Percentiles rank a stretch among this genome's conserved stretches.
These are phyloP conservation scores for Pelodiscus sinensis DNA, from an alignment of 2,113 vertebrate species.

Conservation along the genomic window DNA sequence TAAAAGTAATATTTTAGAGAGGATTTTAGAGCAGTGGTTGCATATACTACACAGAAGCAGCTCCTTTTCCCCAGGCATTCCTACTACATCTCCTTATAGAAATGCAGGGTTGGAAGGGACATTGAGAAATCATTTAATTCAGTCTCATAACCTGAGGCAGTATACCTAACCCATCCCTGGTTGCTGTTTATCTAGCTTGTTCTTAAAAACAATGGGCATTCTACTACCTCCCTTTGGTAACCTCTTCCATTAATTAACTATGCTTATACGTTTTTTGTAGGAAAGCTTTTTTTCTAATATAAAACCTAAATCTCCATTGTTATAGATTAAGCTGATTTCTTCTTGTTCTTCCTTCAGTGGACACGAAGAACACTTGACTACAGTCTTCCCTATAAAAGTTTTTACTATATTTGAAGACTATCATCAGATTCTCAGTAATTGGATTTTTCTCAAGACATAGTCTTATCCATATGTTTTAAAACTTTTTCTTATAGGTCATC, in stretches of 20 bases:
- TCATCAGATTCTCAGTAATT: not conserved
- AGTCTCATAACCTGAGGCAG: not conserved
- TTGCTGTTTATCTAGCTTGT: no score
- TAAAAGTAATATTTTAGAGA: not conserved
- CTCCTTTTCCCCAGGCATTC: not conserved
- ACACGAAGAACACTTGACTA: not conserved
- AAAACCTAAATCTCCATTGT: not conserved
- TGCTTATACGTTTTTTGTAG: not conserved
- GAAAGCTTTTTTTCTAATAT: not conserved
- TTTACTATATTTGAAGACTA: not conserved
- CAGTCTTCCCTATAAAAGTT: not conserved
- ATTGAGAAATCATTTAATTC: not conserved
- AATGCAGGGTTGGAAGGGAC: not conserved
- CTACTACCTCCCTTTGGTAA: not conserved
- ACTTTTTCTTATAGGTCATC: not conserved
- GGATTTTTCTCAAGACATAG: not conserved
- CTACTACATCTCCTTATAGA: not conserved
- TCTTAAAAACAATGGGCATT: not conserved
- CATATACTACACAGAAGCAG: not conserved
- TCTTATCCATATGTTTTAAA: not conserved
- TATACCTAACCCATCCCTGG: no score
- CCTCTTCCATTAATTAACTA: not conserved
- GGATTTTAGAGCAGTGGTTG: not conserved
- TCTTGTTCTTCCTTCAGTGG: not conserved
- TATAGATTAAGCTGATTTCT: not conserved